These are phyloP conservation scores for Origma solitaria DNA, from an alignment of 2,113 vertebrate genomes.

Conservation along the genomic window DNA sequence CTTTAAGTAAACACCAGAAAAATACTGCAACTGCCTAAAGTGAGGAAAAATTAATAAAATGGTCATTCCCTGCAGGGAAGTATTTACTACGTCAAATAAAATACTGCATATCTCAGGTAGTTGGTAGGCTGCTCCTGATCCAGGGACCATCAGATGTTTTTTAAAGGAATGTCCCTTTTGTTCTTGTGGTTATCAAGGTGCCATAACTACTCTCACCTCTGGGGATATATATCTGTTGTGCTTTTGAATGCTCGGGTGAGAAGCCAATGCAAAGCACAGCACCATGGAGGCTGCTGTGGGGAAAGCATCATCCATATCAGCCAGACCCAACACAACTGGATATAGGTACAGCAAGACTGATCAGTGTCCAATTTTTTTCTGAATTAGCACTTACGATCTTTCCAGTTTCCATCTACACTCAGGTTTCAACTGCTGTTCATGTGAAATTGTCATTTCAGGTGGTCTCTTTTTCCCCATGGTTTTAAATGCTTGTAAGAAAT, in stretches of 20 bases:
- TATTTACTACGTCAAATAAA: neutral
- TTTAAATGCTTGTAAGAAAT: neutral
- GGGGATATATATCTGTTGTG: neutral
- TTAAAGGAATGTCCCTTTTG: neutral
- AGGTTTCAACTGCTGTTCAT: neutral
- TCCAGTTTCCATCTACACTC: neutral
- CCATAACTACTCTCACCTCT: neutral
- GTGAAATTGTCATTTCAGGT: neutral
- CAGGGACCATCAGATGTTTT: neutral
- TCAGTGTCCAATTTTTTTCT: neutral
- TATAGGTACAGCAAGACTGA: neutral
- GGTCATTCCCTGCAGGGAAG: neutral
- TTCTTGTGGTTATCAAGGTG: neutral
- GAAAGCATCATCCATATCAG: neutral
- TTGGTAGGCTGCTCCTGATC: neutral
- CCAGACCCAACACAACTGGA: neutral
- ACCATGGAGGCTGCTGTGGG: neutral
- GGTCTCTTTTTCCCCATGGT: neutral
- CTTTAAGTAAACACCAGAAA: neutral
- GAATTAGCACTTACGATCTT: neutral
- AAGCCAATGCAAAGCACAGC: neutral
- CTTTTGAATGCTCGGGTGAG: neutral
- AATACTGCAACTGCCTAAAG: neutral
- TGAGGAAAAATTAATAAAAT: neutral
- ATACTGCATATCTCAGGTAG: neutral